A percentile compares a stretch with the other conserved stretches of the same genome.
Evolutionary conservation across 2,888 invertebrate genomes (phyloP).

Genomic region (Liopterus haemorrhoidalis): DNA sequence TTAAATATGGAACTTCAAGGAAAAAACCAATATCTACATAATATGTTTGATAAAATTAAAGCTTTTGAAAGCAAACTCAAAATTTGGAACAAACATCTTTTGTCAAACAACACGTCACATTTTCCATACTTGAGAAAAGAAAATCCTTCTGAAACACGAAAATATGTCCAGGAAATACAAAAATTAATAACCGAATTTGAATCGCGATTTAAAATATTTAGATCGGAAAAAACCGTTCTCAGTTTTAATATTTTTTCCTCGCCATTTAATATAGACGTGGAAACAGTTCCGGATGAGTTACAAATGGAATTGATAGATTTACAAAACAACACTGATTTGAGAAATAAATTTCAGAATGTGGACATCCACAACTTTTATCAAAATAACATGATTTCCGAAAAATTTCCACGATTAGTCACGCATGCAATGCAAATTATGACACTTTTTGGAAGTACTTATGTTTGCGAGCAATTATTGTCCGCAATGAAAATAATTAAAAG

Average conservation of each 20-base stretch:
- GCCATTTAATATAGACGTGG: slow-evolving; percentile 27
- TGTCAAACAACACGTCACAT: slow-evolving; percentile 25
- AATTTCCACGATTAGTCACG: too few relatives aligned
- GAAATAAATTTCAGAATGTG: slow-evolving; percentile 20
- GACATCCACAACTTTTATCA: slow-evolving; percentile 19
- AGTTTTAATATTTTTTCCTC: slow-evolving; percentile 26
- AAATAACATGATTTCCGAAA: slow-evolving; percentile 17
- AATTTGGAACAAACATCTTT: slow-evolving; percentile 24
- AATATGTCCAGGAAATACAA: slow-evolving; percentile 24
- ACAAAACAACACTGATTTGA: slow-evolving; percentile 25
- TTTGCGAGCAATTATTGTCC: slow-evolving; percentile 21
- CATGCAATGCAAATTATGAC: too few relatives aligned
- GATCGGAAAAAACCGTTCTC: slow-evolving; percentile 24
- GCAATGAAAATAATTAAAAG: too few relatives aligned
- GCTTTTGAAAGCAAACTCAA: slow-evolving; percentile 22
- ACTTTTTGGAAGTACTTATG: slow-evolving; percentile 18
- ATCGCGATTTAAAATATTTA: slow-evolving; percentile 21
- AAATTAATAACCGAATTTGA: slow-evolving; percentile 24
- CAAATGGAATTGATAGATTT: slow-evolving; percentile 27
- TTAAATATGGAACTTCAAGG: too few relatives aligned
- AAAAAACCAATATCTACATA: too few relatives aligned
- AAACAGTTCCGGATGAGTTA: slow-evolving; percentile 25
- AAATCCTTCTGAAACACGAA: slow-evolving; percentile 21
- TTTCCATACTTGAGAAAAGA: slow-evolving; percentile 25
- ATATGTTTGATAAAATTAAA: too few relatives aligned